phyloP scores from a whole-genome alignment of 2,113 vertebrate genomes.

The Cephalopterus ornatus region DNA sequence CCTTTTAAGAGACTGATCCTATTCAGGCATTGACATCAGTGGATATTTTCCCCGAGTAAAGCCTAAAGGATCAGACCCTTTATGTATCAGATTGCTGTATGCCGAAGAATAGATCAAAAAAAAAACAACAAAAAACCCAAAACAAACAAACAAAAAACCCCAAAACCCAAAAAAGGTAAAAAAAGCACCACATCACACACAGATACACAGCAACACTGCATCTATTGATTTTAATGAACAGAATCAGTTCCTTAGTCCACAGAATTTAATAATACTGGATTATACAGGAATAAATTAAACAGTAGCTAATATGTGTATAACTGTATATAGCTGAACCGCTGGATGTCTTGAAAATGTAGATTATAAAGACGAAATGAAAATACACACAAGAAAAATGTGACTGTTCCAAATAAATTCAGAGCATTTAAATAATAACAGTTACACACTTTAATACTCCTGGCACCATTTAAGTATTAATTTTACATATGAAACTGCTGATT shows the following conservation, averaged over 20 bases:
- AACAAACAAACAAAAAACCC: too few relatives aligned
- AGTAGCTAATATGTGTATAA: neutral
- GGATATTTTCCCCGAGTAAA: neutral
- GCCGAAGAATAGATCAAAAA: neutral
- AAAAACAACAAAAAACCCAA: neutral
- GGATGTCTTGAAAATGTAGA: neutral
- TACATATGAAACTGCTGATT: slow-evolving; percentile 44
- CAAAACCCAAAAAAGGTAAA: too few relatives aligned
- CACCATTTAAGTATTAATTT: slow-evolving; percentile 61
- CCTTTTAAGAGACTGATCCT: slow-evolving; percentile 9
- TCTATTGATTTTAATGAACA: slow-evolving; percentile 10
- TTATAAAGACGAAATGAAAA: slow-evolving; percentile 3
- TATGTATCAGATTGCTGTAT: neutral
- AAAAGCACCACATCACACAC: neutral
- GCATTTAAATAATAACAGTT: slow-evolving; percentile 64
- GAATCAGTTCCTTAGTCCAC: neutral
- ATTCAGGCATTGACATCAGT: neutral
- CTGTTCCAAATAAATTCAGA: slow-evolving; percentile 36
- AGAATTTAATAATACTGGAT: slow-evolving; percentile 11
- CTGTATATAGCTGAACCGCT: neutral
- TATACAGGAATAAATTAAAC: slow-evolving; percentile 17
- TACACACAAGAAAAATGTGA: slow-evolving; percentile 9
- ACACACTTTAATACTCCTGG: slow-evolving; percentile 25
- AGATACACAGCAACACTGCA: neutral
- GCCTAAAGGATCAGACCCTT: slow-evolving; percentile 5